Percentiles rank a stretch among this genome's conserved stretches.
Conservation (phyloP, 2,797 vertebrate genomes). For the Gymnoscopelus microlampas region DNA sequence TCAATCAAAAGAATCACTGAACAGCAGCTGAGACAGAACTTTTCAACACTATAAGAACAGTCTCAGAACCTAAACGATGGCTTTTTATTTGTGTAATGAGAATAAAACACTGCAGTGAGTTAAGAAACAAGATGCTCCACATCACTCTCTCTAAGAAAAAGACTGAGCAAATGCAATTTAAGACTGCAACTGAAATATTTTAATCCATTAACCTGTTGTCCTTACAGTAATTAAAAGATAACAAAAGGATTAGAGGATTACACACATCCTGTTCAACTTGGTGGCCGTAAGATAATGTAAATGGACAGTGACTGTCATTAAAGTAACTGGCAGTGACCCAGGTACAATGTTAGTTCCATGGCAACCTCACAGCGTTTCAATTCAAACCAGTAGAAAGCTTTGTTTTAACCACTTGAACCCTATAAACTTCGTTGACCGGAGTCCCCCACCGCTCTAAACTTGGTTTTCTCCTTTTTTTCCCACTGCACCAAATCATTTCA, state of each 20-base stretch:
- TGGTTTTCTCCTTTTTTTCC: no score
- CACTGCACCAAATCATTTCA: no score
- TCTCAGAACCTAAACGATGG: not conserved
- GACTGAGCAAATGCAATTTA: conserved; percentile 46
- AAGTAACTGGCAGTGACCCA: conserved; percentile 39
- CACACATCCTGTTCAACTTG: conserved; percentile 50
- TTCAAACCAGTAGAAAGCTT: no score
- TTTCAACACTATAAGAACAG: no score
- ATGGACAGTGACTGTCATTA: conserved; percentile 37
- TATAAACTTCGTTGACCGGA: no score
- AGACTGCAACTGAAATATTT: conserved; percentile 40
- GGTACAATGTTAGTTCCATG: conserved; percentile 16
- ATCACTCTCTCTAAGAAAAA: conserved; percentile 3
- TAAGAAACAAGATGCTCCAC: conserved; percentile 17
- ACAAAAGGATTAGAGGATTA: conserved; percentile 60
- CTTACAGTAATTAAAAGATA: conserved; percentile 62
- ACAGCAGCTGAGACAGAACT: no score
- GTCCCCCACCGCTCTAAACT: no score
- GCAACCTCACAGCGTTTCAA: conserved; percentile 18
- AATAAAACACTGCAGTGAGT: not conserved
- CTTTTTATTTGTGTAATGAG: not conserved
- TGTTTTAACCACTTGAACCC: no score
- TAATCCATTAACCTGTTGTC: conserved; percentile 51
- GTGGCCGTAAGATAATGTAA: conserved; percentile 42
- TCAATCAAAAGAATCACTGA: no score